Evolutionary conservation across 2,888 invertebrate species (phyloP), one percentile per base, ranked within the genome.

Genomic region (Graphium colonna): DNA sequence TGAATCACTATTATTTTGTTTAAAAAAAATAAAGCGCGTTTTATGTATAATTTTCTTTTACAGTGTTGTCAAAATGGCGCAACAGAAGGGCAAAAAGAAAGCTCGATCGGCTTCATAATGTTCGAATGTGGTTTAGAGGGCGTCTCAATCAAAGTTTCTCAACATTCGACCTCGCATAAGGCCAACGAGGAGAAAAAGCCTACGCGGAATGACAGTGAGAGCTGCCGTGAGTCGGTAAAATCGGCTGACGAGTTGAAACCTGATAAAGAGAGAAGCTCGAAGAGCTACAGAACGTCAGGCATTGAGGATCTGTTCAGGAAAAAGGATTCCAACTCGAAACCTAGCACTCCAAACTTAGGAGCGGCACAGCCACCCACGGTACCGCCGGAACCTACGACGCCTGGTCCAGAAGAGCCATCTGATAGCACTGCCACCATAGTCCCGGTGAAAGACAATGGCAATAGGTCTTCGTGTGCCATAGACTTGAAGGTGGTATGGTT

Each of bases 101-200:
- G 92, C 63, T 92, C 93, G 54, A 89, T 96, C 52, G 97, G 97
- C 15, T 98, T 96, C 74, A 97, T 98, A 51, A 98, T 98, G 98
- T 97, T 97, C 73, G 98, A 98, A 81, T 96, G 97, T 73, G 98
- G 98, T 0, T 84, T 98, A 31, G 98, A 98, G 84, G 96, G 97
- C 0, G 94, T 98, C 12, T 93, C 94, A 8, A 91, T 98, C 13
- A 96, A 96, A 74, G 91, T 91, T 3, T 82, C 84, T 28, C 94
- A 95, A 65, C 92, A 95, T 63, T 94, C 95, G 0, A 94, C 94
- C 69, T 94, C 94, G 55, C 94, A 95, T 67, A 94, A 95, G 70
- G 92, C 92, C 0, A 93, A 93, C 58, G 93, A 93, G 40, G 92
- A 93, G 41, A 91, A 91, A 62, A 83, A 83, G 63, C 73, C 69